Evolutionary conservation across 2,113 vertebrate species (phyloP), one percentile per base, ranked within the genome.

Genomic region (Microcebus griseorufus): DNA sequence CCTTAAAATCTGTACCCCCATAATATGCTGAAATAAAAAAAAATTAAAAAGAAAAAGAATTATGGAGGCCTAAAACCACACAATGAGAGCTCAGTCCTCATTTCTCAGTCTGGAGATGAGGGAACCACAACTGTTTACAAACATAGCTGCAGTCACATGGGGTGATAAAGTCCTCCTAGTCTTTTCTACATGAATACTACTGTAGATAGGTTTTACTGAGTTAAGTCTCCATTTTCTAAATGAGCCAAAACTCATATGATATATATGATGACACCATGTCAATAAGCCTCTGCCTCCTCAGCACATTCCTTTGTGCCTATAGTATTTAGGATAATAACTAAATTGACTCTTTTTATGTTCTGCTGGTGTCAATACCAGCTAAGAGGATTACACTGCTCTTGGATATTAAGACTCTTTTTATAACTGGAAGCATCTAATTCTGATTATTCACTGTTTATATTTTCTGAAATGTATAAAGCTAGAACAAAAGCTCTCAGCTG

Each of bases 401-500:
- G 89, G 37, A 88, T 92, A 78, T 76, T 91, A 94, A 98, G 58
- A 85, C 34, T 45, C 62, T 83, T 94, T 95, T 84, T 13, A 29
- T 96, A 82, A 95, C 92, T 92, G 75, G 87, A 72, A 64, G 48
- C 51, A 93, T 93, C 83, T 98, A 97, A 96, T 97, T 94, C 95
- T 97, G 75, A 95, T 97, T 95, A 95, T 75, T 97, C 39, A 73
- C 88, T 95, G 90, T 95, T 95, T 97, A 34, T 94, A 67, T 97
- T 97, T 97, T 94, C 86, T 96, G 90, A 97, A 93, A 95, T 72
- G 65, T 64, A 53, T 72, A 90, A 94, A 96, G 65, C 23, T 9
- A 53, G 69, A 97, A 94, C 69, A 70, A 95, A 67, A 95, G 70
- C 83, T 95, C 80, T 97, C 51, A 65, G 0, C 79, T 55, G 75